phyloP scores from a whole-genome alignment of 2,797 vertebrate species.

The Gadopsis marmoratus region DNA sequence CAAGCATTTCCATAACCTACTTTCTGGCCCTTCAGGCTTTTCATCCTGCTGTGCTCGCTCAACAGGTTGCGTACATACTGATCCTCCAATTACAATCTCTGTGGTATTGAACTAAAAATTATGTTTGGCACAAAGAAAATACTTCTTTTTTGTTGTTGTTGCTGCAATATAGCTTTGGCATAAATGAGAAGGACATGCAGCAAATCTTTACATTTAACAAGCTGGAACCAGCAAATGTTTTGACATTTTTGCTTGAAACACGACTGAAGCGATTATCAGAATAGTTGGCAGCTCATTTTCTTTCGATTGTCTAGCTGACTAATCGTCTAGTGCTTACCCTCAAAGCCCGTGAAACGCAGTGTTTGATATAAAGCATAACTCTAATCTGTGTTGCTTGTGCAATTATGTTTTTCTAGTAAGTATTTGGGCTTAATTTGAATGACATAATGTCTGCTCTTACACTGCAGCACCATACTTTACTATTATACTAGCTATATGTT shows the following conservation, averaged over 20 bases:
- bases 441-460: background rate
- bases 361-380: background rate
- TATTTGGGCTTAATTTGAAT: background rate
- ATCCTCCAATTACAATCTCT: slow-evolving; percentile 24
- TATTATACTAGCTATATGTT: background rate
- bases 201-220: no score
- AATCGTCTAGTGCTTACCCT: background rate
- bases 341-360: no score
- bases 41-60: slow-evolving; percentile 21
- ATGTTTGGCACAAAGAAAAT: background rate
- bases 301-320: no score
- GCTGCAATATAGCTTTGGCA: background rate
- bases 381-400: no score
- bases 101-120: slow-evolving; percentile 2
- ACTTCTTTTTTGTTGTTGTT: background rate
- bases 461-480: background rate
- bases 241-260: no score
- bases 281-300: no score
- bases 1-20: slow-evolving; percentile 32
- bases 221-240: no score
- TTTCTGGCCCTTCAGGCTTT: slow-evolving; percentile 42
- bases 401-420: background rate
- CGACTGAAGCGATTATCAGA: no score
- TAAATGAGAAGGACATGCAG: no score
- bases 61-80: slow-evolving; percentile 18